Evolutionary conservation across 2,888 invertebrate genomes (phyloP), one percentile per base, ranked within the genome.

Genomic region (Phyllotreta striolata): DNA sequence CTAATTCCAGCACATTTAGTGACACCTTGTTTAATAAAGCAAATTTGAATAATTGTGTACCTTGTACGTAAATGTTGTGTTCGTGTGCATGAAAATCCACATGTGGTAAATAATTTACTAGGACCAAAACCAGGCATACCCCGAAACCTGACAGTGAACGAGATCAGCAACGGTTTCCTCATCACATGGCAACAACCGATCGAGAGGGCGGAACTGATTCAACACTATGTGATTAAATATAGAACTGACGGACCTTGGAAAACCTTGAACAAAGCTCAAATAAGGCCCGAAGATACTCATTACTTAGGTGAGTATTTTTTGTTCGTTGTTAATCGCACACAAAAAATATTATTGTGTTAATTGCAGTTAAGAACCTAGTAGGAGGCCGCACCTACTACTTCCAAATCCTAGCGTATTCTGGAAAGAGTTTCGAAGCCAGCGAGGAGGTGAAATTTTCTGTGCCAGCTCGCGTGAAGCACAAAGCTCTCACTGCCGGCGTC

Each of bases 401-500:
- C 86, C 88, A 94, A 79, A 93, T 96, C 77, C 85, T 93, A 80
- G 94, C 95, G 69, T 91, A 93, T 84, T 93, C 95, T 54, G 87
- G 91, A 75, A 91, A 90, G 76, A 93, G 91, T 81, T 93, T 90
- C 84, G 92, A 94, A 80, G 90, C 89, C 77, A 95, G 94, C 70
- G 94, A 95, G 70, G 91, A 91, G 83, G 90, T 94, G 76, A 92
- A 91, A 84, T 95, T 91, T 84, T 88, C 92, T 41, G 93, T 95
- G 76, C 95, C 95, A 72, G 93, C 93, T 70, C 87, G 94, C 68
- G 94, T 95, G 74, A 95, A 95, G 83, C 94, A 95, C 85, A 95
- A 95, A 88, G 95, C 95, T 73, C 95, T 96, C 82, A 95, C 95
- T 67, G 96, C 97, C 77, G 97, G 96, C 70, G 94, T 97, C 77